Evolutionary conservation across 2,113 vertebrate genomes (phyloP).

Genomic region (Cryptotis parvus): DNA sequence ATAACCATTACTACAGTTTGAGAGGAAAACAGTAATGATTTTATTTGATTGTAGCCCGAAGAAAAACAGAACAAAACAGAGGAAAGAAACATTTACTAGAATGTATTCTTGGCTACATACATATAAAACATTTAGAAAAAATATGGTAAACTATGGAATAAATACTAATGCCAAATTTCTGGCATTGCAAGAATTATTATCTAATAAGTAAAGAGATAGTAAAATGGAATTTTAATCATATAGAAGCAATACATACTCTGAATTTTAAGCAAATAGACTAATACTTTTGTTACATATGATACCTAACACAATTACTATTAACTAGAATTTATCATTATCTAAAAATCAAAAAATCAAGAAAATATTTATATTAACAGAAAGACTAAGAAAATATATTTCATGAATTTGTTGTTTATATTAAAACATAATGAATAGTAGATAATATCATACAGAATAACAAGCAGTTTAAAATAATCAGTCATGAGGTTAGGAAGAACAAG

Average conservation of each 20-base stretch:
- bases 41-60: neutral
- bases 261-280: neutral
- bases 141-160: neutral
- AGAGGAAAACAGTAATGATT: neutral
- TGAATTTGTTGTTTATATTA: neutral
- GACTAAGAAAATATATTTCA: neutral
- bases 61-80: neutral
- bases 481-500: neutral
- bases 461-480: constrained; percentile 35
- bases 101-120: too few relatives aligned
- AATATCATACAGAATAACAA: neutral
- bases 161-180: neutral
- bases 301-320: neutral
- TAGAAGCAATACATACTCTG: neutral
- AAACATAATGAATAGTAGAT: constrained; percentile 9
- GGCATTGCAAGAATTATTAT: neutral
- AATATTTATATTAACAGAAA: constrained; percentile 20
- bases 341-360: neutral
- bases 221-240: constrained; percentile 20
- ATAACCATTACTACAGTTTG: neutral
- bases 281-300: neutral
- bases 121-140: too few relatives aligned
- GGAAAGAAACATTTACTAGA: neutral
- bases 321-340: neutral
- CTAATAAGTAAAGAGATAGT: neutral